Percentiles rank a stretch among this genome's conserved stretches.
Conservation (phyloP, 2,113 vertebrate species). For the Monopterus albus region DNA sequence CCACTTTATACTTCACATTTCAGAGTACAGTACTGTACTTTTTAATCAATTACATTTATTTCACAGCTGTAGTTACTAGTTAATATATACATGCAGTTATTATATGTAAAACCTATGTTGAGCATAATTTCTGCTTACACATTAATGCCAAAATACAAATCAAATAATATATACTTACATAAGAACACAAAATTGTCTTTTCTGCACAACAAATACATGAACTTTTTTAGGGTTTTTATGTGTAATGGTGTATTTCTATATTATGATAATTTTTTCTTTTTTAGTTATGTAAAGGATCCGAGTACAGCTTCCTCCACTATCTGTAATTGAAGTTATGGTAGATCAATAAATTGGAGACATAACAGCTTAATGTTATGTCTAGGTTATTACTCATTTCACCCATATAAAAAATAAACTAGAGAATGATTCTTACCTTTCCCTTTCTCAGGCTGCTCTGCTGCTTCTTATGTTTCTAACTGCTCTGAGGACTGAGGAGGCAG, state of each 20-base stretch:
- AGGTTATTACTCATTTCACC: too few species aligned
- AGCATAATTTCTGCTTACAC: not conserved
- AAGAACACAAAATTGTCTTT: too few species aligned
- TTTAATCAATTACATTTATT: not conserved
- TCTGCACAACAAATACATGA: too few species aligned
- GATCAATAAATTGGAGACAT: not conserved
- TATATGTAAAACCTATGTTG: not conserved
- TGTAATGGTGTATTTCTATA: not conserved
- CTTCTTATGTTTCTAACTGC: constrained; percentile 11
- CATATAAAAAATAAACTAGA: not conserved
- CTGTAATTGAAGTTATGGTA: not conserved
- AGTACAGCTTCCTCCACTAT: not conserved
- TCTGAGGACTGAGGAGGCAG: constrained; percentile 19
- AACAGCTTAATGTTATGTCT: not conserved
- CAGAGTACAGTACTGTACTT: not conserved
- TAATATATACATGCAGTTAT: not conserved
- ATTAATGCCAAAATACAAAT: not conserved
- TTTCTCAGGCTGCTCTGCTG: constrained; percentile 29
- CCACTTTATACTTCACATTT: not conserved
- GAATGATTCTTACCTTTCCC: constrained; percentile 52
- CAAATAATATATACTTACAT: not conserved
- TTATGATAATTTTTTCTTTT: too few species aligned
- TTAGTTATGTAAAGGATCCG: not conserved
- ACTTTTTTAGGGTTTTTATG: not conserved
- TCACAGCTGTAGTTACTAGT: not conserved